Evolutionary conservation across 53 echinoderm and acorn worm genomes (phyloP).

Genomic region (Crossaster papposus): DNA sequence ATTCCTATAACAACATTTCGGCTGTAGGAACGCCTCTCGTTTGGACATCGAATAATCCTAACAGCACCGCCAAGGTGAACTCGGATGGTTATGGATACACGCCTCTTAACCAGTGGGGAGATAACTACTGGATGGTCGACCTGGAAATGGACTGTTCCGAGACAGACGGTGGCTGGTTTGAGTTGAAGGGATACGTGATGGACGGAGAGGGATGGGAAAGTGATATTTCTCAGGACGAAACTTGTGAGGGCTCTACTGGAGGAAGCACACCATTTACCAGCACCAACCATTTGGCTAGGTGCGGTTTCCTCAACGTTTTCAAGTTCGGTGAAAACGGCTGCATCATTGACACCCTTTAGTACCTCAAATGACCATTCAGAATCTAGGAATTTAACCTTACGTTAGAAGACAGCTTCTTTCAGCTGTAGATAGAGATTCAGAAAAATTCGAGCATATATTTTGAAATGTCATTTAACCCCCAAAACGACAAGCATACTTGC

Average conservation of each 20-base stretch:
- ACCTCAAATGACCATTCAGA: not conserved
- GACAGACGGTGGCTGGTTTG: slow-evolving; percentile 85
- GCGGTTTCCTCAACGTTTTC: slow-evolving; percentile 69
- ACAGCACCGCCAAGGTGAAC: slow-evolving; percentile 55
- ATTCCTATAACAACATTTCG: not conserved
- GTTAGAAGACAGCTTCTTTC: not conserved
- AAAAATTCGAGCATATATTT: too few relatives aligned
- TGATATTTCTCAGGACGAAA: slow-evolving; percentile 49
- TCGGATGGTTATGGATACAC: slow-evolving; percentile 77
- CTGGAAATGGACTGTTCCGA: slow-evolving; percentile 75
- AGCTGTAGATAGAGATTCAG: too few relatives aligned
- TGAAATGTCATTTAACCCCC: too few relatives aligned
- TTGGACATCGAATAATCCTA: slow-evolving; percentile 72
- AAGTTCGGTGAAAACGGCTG: slow-evolving; percentile 53
- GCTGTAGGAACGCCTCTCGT: slow-evolving; percentile 79
- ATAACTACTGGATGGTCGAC: slow-evolving; percentile 90
- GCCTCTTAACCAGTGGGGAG: slow-evolving; percentile 76
- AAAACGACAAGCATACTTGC: too few relatives aligned
- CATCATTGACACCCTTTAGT: slow-evolving; percentile 49
- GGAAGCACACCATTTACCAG: slow-evolving; percentile 64
- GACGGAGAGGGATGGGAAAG: slow-evolving; percentile 83
- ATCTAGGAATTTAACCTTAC: not conserved
- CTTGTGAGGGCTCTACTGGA: slow-evolving; percentile 60
- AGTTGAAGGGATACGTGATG: slow-evolving; percentile 69
- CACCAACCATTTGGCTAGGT: slow-evolving; percentile 63